A percentile compares a stretch with the other conserved stretches of the same genome.
phyloP scores from a whole-genome alignment of 2,797 vertebrate genomes.

The Ciconia nigra region DNA sequence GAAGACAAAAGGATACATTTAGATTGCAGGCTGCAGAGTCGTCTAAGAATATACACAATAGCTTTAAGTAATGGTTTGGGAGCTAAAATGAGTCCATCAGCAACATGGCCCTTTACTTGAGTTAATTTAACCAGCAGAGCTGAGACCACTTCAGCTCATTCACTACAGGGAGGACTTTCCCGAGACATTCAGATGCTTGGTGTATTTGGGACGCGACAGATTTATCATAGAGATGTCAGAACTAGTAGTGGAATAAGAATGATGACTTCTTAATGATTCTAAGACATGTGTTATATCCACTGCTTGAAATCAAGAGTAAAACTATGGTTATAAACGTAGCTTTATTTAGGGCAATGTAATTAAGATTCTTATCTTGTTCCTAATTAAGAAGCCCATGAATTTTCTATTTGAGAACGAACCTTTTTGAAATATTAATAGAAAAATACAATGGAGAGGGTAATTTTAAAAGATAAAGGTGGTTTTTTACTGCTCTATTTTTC shows the following conservation, averaged over 20 bases:
- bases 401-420: neutral
- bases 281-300: neutral
- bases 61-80: neutral
- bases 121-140: neutral
- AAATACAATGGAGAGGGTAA: neutral
- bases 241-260: neutral
- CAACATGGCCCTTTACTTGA: neutral
- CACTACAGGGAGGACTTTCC: neutral
- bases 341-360: conserved; percentile 4
- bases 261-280: neutral
- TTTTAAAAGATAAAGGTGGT: neutral
- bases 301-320: neutral
- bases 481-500: neutral
- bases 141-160: neutral
- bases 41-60: neutral
- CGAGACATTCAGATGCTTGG: neutral
- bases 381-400: neutral
- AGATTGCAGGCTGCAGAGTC: neutral
- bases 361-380: neutral
- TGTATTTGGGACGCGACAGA: neutral
- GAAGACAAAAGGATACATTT: neutral
- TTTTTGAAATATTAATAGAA: neutral
- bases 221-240: neutral
- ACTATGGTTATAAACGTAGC: neutral
- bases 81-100: neutral